Evolutionary conservation across 2,797 vertebrate species (phyloP), one percentile per base, ranked within the genome.

Genomic region (Remorina albescens): DNA sequence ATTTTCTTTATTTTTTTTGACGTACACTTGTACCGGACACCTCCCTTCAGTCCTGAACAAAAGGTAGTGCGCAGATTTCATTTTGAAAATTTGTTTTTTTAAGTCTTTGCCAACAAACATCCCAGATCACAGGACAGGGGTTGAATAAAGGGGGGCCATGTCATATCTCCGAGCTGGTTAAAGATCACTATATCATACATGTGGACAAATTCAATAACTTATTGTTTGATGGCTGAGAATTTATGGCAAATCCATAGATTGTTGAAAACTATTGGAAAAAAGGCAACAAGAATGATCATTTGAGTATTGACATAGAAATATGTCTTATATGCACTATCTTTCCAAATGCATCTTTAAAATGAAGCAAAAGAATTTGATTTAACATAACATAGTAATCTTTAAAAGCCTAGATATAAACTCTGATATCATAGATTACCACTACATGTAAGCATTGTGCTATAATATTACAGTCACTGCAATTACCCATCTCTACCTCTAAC

Each of bases 1-100:
- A 85, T 91, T 91, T 82, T 91, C 41, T 59, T 68, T 63, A 56
- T 67, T 83, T 65, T 71, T 81, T 75, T 60, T n/a, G n/a, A 25
- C 44, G 55, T 66, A n/a, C 71, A 69, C 42, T 70, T 58, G 37
- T 60, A 83, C 81, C 77, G 75, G 84, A 89, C 82, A 82, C 46
- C 74, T 87, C 78, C 80, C 70, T 78, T 65, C 64, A 72, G 69
- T 63, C 68, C 78, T 51, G 85, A 74, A 93, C 83, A 91, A 93
- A 89, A 88, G 88, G 57, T 55, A 57, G 65, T 8, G 23, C 61
- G 8, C 28, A 66, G 57, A 83, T 90, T 84, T 80, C 26, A 28
- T 53, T 39, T 71, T 34, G 47, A 21, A 62, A 10, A 78, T 79
- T 88, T 87, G 23, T 90, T 91, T 88, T 89, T 86, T 76, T 36